These are phyloP conservation scores for Paradoxurus hermaphroditus DNA, from an alignment of 2,113 vertebrate genomes.

Conservation along the genomic window DNA sequence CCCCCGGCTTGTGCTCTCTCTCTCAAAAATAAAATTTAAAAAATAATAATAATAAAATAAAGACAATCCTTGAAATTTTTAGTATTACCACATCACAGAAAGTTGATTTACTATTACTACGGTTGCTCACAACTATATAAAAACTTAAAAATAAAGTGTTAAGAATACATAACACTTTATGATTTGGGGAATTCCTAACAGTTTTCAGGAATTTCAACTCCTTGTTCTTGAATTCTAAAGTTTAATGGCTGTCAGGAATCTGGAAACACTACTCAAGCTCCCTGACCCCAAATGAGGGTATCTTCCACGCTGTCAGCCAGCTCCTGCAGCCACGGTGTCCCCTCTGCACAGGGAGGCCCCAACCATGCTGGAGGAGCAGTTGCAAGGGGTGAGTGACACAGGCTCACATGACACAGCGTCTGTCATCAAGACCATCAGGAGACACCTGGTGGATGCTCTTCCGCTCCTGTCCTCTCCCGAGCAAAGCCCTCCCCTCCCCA, in stretches of 20 bases:
- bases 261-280: too few species aligned
- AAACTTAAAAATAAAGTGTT: not conserved
- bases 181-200: not conserved
- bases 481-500: too few species aligned
- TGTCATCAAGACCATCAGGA: not conserved
- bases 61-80: not conserved
- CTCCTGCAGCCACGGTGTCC: not conserved
- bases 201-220: not conserved
- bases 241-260: not conserved
- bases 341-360: not conserved
- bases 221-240: not conserved
- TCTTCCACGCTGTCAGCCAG: rapidly evolving
- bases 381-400: not conserved
- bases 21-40: too few species aligned
- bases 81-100: not conserved
- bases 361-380: not conserved
- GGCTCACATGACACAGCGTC: rapidly evolving
- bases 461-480: not conserved
- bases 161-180: not conserved
- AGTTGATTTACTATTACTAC: rapidly evolving
- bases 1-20: too few species aligned
- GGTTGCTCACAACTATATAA: too few species aligned
- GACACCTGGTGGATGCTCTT: not conserved
- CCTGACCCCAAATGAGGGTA: not conserved
- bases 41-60: not conserved